A percentile compares a stretch with the other conserved stretches of the same genome.
These are phyloP conservation scores for Cariama cristata DNA, from an alignment of 2,113 vertebrate genomes.

Conservation along the genomic window DNA sequence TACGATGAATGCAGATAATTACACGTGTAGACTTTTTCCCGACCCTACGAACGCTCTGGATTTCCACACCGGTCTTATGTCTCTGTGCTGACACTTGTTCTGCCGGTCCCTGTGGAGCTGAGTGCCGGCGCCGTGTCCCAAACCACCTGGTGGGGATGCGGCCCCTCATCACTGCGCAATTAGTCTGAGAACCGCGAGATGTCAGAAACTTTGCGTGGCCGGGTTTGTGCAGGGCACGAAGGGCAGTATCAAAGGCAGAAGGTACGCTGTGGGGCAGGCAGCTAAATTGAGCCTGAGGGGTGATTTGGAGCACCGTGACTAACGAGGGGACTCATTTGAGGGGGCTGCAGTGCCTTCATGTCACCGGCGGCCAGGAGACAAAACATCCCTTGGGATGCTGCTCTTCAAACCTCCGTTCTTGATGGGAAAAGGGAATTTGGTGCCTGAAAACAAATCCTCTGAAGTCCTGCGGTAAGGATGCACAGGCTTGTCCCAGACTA, in stretches of 20 bases:
- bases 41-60: neutral
- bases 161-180: constrained; percentile 7
- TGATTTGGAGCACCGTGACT: neutral
- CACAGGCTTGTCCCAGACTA: neutral
- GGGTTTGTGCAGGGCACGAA: neutral
- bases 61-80: neutral
- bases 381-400: neutral
- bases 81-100: constrained; percentile 44
- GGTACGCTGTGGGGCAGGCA: neutral
- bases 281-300: neutral
- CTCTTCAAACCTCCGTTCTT: neutral
- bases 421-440: neutral
- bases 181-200: constrained; percentile 1
- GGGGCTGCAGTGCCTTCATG: fast-evolving
- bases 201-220: neutral
- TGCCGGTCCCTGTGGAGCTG: neutral
- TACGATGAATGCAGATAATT: neutral
- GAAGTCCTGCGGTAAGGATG: neutral
- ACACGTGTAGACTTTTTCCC: neutral
- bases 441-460: neutral
- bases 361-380: neutral
- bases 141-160: neutral
- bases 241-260: neutral
- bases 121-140: neutral
- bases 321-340: neutral